phyloP scores from a whole-genome alignment of 64 coral and sea anemone species.

The Trachythela sp. region DNA sequence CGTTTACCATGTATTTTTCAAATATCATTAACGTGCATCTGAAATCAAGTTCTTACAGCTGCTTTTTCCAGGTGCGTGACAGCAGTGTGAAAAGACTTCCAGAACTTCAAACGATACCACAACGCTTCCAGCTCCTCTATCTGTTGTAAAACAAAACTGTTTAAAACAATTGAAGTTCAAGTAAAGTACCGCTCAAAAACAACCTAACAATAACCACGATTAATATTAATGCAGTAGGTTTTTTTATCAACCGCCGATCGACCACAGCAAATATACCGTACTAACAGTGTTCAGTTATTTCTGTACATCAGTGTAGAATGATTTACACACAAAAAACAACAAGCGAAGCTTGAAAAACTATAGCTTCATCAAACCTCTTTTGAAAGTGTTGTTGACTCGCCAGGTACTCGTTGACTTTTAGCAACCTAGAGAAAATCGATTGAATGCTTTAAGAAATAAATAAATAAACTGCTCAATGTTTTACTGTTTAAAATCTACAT shows the following conservation, averaged over 20 bases:
- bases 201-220: too few species aligned
- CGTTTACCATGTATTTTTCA: too few species aligned
- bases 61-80: slow-evolving; percentile 73
- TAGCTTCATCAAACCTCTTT: not conserved
- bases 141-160: slow-evolving; percentile 36
- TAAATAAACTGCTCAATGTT: not conserved
- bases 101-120: slow-evolving; percentile 78
- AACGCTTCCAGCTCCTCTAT: slow-evolving; percentile 78
- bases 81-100: slow-evolving; percentile 78
- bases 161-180: not conserved
- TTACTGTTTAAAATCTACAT: too few species aligned
- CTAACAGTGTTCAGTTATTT: too few species aligned
- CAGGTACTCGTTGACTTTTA: not conserved
- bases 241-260: too few species aligned
- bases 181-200: too few species aligned
- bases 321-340: too few species aligned
- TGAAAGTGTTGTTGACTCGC: not conserved
- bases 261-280: too few species aligned
- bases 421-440: not conserved
- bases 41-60: slow-evolving; percentile 43
- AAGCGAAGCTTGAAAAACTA: too few species aligned
- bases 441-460: not conserved
- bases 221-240: too few species aligned
- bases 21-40: too few species aligned
- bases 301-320: too few species aligned